These are phyloP conservation scores for Diplodus puntazzo DNA, from an alignment of 2,797 vertebrate species.

Conservation along the genomic window DNA sequence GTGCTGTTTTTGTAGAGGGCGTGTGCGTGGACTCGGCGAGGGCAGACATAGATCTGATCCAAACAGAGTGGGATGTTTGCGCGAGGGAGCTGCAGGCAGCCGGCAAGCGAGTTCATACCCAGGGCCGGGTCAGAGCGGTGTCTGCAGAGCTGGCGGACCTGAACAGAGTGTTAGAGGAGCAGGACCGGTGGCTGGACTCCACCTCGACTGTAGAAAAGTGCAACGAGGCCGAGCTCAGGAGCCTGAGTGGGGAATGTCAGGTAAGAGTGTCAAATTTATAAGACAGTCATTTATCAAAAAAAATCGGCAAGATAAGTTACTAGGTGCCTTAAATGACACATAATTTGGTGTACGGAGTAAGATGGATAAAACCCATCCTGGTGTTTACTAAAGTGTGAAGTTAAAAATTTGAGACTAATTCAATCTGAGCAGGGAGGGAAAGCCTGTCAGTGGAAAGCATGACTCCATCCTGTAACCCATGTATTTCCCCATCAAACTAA, in stretches of 20 bases:
- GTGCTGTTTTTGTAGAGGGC: conserved; percentile 64
- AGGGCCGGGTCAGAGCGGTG: conserved; percentile 83
- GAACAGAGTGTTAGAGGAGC: conserved; percentile 82
- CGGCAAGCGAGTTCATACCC: conserved; percentile 82
- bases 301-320: not conserved
- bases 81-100: conserved; percentile 84
- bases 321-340: not conserved
- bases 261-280: conserved; percentile 73
- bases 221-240: conserved; percentile 69
- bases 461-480: conserved; percentile 8
- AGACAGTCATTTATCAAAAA: not conserved
- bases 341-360: not conserved
- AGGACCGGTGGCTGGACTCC: conserved; percentile 87
- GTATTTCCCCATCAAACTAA: conserved; percentile 4
- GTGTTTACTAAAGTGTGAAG: conserved; percentile 15
- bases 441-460: conserved; percentile 16
- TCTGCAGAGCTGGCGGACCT: conserved; percentile 85
- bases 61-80: conserved; percentile 86
- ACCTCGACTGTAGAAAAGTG: conserved; percentile 31
- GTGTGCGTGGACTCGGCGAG: conserved; percentile 63
- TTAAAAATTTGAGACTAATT: conserved; percentile 19
- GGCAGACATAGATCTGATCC: conserved; percentile 82
- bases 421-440: not conserved
- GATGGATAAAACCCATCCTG: not conserved
- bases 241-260: conserved; percentile 85